A percentile compares a stretch with the other conserved stretches of the same genome.
Conservation (phyloP, 2,113 vertebrate species). For the Galemys pyrenaicus region DNA sequence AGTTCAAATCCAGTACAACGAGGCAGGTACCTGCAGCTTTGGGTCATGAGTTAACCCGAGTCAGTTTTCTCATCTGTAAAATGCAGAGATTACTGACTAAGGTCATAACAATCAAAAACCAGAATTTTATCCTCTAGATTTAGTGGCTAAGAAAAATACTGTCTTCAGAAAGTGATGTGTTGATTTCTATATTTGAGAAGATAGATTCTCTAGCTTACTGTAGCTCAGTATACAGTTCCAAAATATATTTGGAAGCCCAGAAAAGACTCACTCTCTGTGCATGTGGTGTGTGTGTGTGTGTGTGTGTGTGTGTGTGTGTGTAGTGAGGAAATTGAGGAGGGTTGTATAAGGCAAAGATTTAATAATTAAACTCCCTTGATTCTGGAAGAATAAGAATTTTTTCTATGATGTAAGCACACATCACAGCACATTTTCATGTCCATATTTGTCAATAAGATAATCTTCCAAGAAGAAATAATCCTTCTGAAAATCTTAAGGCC, state of each 20-base stretch:
- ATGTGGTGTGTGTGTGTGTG: rapidly evolving
- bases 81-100: neutral
- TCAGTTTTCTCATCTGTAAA: conserved; percentile 41
- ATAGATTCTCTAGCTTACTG: neutral
- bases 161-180: conserved; percentile 61
- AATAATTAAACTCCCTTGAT: neutral
- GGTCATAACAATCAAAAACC: neutral
- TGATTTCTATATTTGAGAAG: conserved; percentile 15
- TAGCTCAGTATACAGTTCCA: neutral
- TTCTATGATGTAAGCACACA: neutral
- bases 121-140: neutral
- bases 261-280: neutral
- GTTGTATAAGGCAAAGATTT: neutral
- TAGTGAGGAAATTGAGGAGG: neutral
- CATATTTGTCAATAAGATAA: neutral
- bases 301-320: neutral
- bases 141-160: neutral
- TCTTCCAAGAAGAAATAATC: neutral
- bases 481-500: neutral
- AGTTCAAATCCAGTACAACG: neutral
- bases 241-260: neutral
- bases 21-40: neutral
- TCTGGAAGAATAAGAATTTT: neutral
- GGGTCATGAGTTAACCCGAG: neutral
- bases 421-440: neutral